Conservation (phyloP, 2,113 vertebrate genomes). For the Orycteropus afer region DNA sequence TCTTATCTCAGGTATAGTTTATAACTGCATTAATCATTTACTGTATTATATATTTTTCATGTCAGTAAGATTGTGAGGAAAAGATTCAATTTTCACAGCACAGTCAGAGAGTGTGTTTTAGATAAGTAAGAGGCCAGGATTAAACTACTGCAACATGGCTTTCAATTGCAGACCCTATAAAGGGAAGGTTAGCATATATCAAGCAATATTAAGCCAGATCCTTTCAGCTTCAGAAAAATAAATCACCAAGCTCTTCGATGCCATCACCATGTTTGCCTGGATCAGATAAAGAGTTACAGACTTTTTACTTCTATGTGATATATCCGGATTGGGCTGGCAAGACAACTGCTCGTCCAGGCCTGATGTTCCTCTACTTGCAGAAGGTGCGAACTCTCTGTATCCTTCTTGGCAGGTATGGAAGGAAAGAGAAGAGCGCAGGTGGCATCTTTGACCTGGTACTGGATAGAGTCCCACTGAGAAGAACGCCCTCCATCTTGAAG, state of each 20-base stretch:
- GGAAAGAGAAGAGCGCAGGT: rapidly evolving
- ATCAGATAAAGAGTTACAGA: constrained; percentile 86
- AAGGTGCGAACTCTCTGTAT: neutral
- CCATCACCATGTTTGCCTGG: constrained; percentile 79
- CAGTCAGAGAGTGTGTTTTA: constrained; percentile 88
- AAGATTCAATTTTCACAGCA: constrained; percentile 91
- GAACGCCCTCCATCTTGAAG: no score
- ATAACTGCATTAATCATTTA: constrained; percentile 98
- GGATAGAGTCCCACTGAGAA: no score
- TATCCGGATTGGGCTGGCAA: constrained; percentile 62
- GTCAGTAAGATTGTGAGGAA: constrained; percentile 91
- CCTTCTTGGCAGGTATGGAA: rapidly evolving
- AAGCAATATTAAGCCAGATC: constrained; percentile 82
- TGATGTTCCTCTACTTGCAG: neutral
- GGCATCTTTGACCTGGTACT: neutral
- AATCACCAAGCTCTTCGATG: constrained; percentile 70
- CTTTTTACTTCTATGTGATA: constrained; percentile 72
- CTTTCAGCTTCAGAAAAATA: constrained; percentile 72
- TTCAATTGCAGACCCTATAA: constrained; percentile 82
- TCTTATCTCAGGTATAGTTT: constrained; percentile 97
- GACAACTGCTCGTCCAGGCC: neutral
- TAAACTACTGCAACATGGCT: constrained; percentile 84
- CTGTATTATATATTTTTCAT: constrained; percentile 97
- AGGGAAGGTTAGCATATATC: constrained; percentile 84
- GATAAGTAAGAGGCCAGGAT: constrained; percentile 90